Evolutionary conservation across 2,113 vertebrate genomes (phyloP), one percentile per base, ranked within the genome.

Genomic region (Peucedramus taeniatus): DNA sequence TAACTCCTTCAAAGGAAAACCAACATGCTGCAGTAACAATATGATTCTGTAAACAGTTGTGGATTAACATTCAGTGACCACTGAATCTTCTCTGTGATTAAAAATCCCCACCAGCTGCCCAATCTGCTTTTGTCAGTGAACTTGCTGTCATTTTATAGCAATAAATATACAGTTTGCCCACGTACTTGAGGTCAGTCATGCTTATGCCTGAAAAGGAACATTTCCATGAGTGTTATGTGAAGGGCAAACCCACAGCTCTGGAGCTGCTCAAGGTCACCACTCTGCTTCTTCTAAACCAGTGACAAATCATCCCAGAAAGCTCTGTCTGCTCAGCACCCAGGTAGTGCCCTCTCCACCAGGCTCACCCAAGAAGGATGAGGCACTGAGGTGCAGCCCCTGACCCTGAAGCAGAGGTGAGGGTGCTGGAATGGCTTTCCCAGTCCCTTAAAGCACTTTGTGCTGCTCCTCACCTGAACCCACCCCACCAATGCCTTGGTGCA

Each of bases 11-110:
- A 64, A 63, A 81, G 71, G 35, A 85, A 86, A 86, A 42, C 9
- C 30, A 45, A 31, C 42, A 59, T 3, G 7, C 83, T 77, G 63
- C 2, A 2, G 53, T 50, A 77, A 66, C 33, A 50, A 54, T 4
- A 11, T 3, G 47, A 74, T 69, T 83, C 63, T 66, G 42, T 78
- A 63, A 94, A 61, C 59, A 80, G 76, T 47, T 88, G 60, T 56
- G 60, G 86, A 90, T 97, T 94, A 96, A 77, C 68, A 59, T 70
- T 59, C 83, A 86, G 71, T 45, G 76, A 70, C 86, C 90, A 95
- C 68, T 35, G 68, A 81, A 83, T 77, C 71, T 93, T 92, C 79
- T 77, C 71, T 54, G 42, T 90, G 83, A 93, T 94, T 94, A 91
- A 94, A 95, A 90, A 66, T 75, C 71, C 56, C 54, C 54, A 66